These are phyloP conservation scores for Tetheella fluctuosa DNA, from an alignment of 2,888 invertebrate genomes.

Conservation along the genomic window DNA sequence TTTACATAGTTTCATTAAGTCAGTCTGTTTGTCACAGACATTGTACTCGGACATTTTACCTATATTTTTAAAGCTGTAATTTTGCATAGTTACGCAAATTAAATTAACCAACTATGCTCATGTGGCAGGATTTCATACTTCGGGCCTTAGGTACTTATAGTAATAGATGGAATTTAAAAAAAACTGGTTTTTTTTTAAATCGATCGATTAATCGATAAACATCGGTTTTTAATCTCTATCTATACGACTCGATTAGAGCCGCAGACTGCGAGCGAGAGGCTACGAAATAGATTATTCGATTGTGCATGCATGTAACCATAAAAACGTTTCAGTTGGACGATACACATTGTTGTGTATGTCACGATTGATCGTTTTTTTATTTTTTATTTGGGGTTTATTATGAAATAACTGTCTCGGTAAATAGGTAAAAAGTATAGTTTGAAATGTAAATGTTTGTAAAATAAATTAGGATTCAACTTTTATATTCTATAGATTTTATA, in stretches of 20 bases:
- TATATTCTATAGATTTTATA: too few relatives aligned
- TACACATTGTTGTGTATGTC: neutral
- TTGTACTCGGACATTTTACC: too few relatives aligned
- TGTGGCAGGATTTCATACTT: too few relatives aligned
- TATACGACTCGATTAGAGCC: neutral
- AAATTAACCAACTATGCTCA: too few relatives aligned
- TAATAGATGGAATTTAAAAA: neutral
- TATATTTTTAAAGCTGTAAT: too few relatives aligned
- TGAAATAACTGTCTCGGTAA: neutral
- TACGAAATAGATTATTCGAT: neutral
- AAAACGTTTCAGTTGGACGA: neutral
- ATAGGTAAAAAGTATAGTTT: too few relatives aligned
- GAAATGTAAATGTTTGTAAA: too few relatives aligned
- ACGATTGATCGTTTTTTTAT: neutral
- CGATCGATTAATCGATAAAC: neutral
- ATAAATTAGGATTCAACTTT: too few relatives aligned
- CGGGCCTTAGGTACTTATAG: too few relatives aligned
- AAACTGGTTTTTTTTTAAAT: neutral
- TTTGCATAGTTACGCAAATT: too few relatives aligned
- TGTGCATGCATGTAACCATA: neutral
- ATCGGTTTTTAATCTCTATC: neutral
- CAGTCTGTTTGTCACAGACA: too few relatives aligned
- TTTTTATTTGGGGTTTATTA: neutral
- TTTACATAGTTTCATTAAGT: too few relatives aligned
- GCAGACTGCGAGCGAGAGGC: neutral